These are phyloP conservation scores for Drosophila buzzatii DNA, from an alignment of 2,888 invertebrate genomes.

Conservation along the genomic window DNA sequence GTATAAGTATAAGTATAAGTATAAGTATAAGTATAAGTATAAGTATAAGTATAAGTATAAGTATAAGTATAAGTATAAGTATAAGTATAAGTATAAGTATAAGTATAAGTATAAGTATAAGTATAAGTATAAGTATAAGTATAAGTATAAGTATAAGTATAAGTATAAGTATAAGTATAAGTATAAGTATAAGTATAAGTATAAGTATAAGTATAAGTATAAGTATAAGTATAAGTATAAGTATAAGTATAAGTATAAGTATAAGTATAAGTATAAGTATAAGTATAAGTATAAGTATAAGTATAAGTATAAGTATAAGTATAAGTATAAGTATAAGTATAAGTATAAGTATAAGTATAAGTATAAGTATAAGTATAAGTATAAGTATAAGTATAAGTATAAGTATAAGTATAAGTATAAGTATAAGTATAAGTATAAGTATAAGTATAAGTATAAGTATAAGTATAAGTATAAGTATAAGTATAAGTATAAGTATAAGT, in stretches of 20 bases:
- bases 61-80: slow-evolving; percentile 5
- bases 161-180: neutral
- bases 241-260: slow-evolving; percentile 1
- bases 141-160: slow-evolving; percentile 1
- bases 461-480: neutral
- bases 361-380: neutral
- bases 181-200: neutral
- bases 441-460: neutral
- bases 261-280: slow-evolving; percentile 1
- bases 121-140: slow-evolving; percentile 5
- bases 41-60: slow-evolving; percentile 5
- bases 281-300: neutral
- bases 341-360: neutral
- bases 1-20: slow-evolving; percentile 5
- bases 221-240: neutral
- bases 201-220: neutral
- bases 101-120: neutral
- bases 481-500: neutral
- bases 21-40: slow-evolving; percentile 5
- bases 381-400: neutral
- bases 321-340: neutral
- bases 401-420: neutral
- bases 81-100: slow-evolving; percentile 5
- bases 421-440: neutral
- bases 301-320: neutral